phyloP scores from a whole-genome alignment of 2,888 invertebrate genomes.

The Merodon equestris region DNA sequence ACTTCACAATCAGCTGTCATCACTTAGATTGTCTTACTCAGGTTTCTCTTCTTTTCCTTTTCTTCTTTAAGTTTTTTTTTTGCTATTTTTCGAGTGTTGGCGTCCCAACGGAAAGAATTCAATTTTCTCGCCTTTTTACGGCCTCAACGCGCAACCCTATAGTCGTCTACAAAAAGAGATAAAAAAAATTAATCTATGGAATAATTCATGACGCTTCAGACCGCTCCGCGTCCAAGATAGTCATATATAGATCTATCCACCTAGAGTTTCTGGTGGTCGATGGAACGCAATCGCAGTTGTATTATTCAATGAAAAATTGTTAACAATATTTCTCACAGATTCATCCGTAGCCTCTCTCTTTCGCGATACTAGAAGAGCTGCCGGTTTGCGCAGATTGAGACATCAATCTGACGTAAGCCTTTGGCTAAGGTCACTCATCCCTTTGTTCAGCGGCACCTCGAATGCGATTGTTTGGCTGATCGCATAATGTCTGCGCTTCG shows the following conservation, averaged over 20 bases:
- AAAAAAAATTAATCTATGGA: slow-evolving; percentile 25
- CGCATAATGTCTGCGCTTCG: slow-evolving; percentile 62
- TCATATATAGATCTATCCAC: slow-evolving; percentile 28
- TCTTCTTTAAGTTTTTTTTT: slow-evolving; percentile 10
- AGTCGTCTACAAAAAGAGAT: not conserved
- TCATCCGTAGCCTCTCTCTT: slow-evolving; percentile 41
- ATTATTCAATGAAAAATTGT: slow-evolving; percentile 66
- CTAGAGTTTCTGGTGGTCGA: slow-evolving; percentile 62
- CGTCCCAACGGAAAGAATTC: slow-evolving; percentile 64
- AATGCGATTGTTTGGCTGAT: slow-evolving; percentile 38
- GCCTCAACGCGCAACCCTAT: slow-evolving; percentile 61
- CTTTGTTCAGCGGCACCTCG: slow-evolving; percentile 52
- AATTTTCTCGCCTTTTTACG: slow-evolving; percentile 67
- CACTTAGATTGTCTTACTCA: slow-evolving; percentile 40
- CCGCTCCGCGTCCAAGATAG: no score
- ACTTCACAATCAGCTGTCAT: slow-evolving; percentile 65
- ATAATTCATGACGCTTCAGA: slow-evolving; percentile 66
- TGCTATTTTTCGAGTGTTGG: slow-evolving; percentile 61
- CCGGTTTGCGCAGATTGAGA: slow-evolving; percentile 54
- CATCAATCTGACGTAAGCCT: slow-evolving; percentile 66
- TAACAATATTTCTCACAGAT: slow-evolving; percentile 59
- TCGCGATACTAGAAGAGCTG: slow-evolving; percentile 4
- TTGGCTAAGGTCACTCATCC: slow-evolving; percentile 64
- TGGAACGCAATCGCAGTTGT: slow-evolving; percentile 45
- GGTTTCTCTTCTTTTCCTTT: slow-evolving; percentile 30